phyloP scores from a whole-genome alignment of 2,888 invertebrate species.

The Itoplectis maculator region DNA sequence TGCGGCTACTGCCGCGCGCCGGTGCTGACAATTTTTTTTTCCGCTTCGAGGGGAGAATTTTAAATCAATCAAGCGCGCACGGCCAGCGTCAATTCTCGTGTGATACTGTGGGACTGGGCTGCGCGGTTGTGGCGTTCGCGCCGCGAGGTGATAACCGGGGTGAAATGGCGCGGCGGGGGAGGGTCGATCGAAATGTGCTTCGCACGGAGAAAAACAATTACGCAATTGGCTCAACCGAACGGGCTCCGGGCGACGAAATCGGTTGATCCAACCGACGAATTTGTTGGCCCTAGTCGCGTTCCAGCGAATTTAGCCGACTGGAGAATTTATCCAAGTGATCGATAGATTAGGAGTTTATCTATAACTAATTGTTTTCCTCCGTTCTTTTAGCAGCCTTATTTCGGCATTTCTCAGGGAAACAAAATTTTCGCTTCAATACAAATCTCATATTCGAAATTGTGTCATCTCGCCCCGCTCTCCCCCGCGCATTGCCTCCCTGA shows the following conservation, averaged over 20 bases:
- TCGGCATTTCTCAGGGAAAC: too few relatives aligned
- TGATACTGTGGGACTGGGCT: conserved; percentile 33
- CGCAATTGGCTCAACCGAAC: too few relatives aligned
- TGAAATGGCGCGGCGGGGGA: not conserved
- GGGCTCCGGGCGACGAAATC: too few relatives aligned
- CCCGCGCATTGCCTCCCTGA: not conserved
- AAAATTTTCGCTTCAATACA: not conserved
- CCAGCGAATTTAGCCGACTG: too few relatives aligned
- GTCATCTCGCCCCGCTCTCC: not conserved
- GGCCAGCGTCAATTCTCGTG: conserved; percentile 7
- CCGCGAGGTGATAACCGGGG: not conserved
- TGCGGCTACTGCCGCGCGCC: not conserved
- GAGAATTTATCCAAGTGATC: too few relatives aligned
- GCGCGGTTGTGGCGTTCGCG: not conserved
- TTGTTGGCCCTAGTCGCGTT: too few relatives aligned
- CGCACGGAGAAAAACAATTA: too few relatives aligned
- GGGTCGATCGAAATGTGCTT: not conserved
- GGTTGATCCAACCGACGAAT: too few relatives aligned
- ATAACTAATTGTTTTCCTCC: too few relatives aligned
- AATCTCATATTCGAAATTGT: not conserved
- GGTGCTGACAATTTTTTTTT: not conserved
- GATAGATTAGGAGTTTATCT: too few relatives aligned
- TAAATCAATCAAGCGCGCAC: conserved; percentile 43
- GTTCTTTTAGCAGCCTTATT: too few relatives aligned
- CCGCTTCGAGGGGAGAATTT: conserved; percentile 40